Conservation (phyloP, 2,113 vertebrate genomes). For the Anser brachyrhynchus region DNA sequence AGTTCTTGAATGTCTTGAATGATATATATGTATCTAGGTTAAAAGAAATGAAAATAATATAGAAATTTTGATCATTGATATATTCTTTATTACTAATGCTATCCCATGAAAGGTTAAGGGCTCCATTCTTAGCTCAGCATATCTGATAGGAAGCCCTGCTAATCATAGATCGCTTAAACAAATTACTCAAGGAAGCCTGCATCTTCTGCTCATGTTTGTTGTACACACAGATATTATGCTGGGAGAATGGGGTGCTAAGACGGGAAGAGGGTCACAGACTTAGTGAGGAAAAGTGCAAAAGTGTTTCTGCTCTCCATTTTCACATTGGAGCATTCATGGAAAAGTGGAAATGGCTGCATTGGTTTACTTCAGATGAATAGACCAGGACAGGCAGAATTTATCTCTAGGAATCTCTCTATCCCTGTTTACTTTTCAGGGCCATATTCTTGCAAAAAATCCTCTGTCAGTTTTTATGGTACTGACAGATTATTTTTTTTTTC, state of each 20-base stretch:
- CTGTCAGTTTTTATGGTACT: neutral
- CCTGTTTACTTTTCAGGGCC: neutral
- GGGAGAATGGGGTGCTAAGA: neutral
- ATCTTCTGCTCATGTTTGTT: neutral
- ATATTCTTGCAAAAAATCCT: neutral
- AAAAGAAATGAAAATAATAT: conserved; percentile 51
- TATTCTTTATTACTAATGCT: conserved; percentile 38
- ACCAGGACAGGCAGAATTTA: neutral
- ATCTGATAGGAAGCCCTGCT: neutral
- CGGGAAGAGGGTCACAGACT: neutral
- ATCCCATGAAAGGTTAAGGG: conserved; percentile 1
- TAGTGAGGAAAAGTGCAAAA: neutral
- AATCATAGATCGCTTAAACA: neutral
- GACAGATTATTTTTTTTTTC: neutral
- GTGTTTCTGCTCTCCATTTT: neutral
- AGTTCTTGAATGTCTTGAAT: conserved; percentile 68
- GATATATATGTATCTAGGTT: conserved; percentile 67
- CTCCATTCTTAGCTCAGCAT: conserved; percentile 46
- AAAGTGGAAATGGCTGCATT: neutral
- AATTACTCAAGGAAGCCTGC: neutral
- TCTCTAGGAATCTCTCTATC: neutral
- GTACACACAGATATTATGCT: neutral
- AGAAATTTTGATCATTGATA: conserved; percentile 27
- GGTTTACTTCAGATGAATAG: neutral
- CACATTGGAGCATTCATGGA: neutral